Base-by-base conservation (phyloP, 2,888 invertebrate species). In the Malthinus flaveolus region DNA sequence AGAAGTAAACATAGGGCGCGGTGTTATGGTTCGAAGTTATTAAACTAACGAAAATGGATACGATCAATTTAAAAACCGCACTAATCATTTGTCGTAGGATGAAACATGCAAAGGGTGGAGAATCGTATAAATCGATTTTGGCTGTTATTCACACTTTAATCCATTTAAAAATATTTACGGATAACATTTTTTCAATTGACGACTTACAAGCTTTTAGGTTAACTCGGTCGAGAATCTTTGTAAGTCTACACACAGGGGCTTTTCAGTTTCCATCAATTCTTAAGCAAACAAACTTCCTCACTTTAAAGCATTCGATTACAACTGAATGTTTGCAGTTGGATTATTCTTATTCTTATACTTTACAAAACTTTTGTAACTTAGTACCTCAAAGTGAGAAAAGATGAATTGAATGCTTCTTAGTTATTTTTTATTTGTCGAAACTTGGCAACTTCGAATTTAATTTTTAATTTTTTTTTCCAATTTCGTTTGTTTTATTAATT, bases 71-170 rank as follows among this genome's bases (percentile, higher is more conserved):
- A 62, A 66, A 66, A 63, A 63, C 69, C 69, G 65, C 71, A 70
- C 71, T 71, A 70, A 72, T 71, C 71, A 71, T 68, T 68, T 69
- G 71, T 72, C 68, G 62, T 65, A 61, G 66, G 66, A 56, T 69
- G 68, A 72, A 72, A 72, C 72, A 72, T 69, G 72, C 69, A 71
- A 72, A 71, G 70, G 71, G 71, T 62, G 72, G 71, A 71, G 69
- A 70, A 62, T 58, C 61, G 56, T 63, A 66, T 58, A 61, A 66
- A 70, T 70, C 71, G 70, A 69, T 69, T 62, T 56, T 51, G 53
- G 62, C 66, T 66, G 68, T 70, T 66, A 69, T 67, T 68, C 69
- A 67, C 66, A 66, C 62, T 66, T 59, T 60, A 66, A 60, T 65
- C 62, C 65, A 65, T 64, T 56, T 53, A 58, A 60, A 62, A 64